phyloP scores from a whole-genome alignment of 2,888 invertebrate genomes.

The Leistus spinibarbis region DNA sequence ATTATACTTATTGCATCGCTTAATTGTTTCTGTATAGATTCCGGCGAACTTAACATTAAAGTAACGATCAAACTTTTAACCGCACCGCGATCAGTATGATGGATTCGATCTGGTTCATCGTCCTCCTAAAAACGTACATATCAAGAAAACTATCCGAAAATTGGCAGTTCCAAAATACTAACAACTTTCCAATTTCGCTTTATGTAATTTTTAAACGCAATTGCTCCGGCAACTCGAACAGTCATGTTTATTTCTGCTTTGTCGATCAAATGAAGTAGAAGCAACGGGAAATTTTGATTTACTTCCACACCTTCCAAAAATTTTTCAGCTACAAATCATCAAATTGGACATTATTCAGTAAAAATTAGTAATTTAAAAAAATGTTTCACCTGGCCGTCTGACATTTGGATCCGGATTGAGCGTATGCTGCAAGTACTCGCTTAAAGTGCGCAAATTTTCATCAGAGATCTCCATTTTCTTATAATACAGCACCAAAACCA shows the following conservation, averaged over 20 bases:
- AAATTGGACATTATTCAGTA: slow-evolving; percentile 20
- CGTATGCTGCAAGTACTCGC: slow-evolving; percentile 86
- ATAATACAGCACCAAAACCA: not conserved
- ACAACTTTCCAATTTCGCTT: slow-evolving; percentile 94
- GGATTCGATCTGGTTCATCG: slow-evolving; percentile 80
- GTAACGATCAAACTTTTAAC: slow-evolving; percentile 88
- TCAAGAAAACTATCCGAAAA: slow-evolving; percentile 2
- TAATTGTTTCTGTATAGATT: slow-evolving; percentile 89
- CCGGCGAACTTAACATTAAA: slow-evolving; percentile 91
- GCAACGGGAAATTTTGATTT: slow-evolving; percentile 87
- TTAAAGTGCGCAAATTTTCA: slow-evolving; percentile 79
- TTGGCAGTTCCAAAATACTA: slow-evolving; percentile 53
- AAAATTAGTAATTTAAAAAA: not conserved
- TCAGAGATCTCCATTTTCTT: slow-evolving; percentile 86
- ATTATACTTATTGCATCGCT: slow-evolving; percentile 96
- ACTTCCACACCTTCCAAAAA: slow-evolving; percentile 88
- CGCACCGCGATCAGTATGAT: slow-evolving; percentile 74
- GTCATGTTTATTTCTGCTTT: slow-evolving; percentile 80
- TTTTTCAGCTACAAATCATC: slow-evolving; percentile 77
- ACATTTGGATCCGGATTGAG: slow-evolving; percentile 81
- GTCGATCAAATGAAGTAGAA: slow-evolving; percentile 85
- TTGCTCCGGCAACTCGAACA: slow-evolving; percentile 86
- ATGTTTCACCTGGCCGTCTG: slow-evolving; percentile 77
- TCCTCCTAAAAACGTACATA: slow-evolving; percentile 59
- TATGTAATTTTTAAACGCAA: slow-evolving; percentile 96